Base-by-base conservation (phyloP, 2,888 invertebrate species). In the Hirtodrosophila cameraria region DNA sequence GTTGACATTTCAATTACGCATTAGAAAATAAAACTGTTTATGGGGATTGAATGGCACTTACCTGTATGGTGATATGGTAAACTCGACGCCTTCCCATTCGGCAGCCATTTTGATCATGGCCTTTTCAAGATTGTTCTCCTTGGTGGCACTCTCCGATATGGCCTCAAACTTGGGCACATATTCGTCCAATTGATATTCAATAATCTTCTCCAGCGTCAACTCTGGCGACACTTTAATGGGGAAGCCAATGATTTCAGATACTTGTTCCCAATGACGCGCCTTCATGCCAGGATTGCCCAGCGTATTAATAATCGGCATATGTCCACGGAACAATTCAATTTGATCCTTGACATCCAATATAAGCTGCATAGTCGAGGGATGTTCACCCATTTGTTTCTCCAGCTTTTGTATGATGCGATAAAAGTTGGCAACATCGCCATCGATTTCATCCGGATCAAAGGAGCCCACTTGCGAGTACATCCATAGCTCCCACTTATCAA, bases 231-330 rank as follows among this genome's bases (percentile, higher is more conserved):
- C 95, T 62, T 94, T 93, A 33, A 99, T 95, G 0, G 97, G 97
- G 90, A 97, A 97, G 0, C 98, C 98, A 74, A 98, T 96, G 62
- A 98, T 96, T 86, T 98, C 98, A 0, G 98, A 97, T 3, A 99
- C 95, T 91, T 95, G 95, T 87, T 97, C 97, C 98, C 98, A 98
- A 90, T 98, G 98, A 0, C 97, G 93, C 1, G 92, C 93, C 87
- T 97, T 96, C 94, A 99, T 94, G 48, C 97, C 98, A 0, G 98
- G 98, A 92, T 99, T 99, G 38, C 98, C 98, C 13, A 99, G 91
- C 0, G 97, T 98, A 88, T 95, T 94, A 30, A 99, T 95, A n/a
- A 98, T 94, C 0, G 98, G 97, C 94, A 98, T 92, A 81, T 96
- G 93, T n/a, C 94, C 93, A 72, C 95, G 95, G 90, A 99, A 98